These are phyloP conservation scores for Geotrupes spiniger DNA, from an alignment of 2,888 invertebrate genomes.

Conservation along the genomic window DNA sequence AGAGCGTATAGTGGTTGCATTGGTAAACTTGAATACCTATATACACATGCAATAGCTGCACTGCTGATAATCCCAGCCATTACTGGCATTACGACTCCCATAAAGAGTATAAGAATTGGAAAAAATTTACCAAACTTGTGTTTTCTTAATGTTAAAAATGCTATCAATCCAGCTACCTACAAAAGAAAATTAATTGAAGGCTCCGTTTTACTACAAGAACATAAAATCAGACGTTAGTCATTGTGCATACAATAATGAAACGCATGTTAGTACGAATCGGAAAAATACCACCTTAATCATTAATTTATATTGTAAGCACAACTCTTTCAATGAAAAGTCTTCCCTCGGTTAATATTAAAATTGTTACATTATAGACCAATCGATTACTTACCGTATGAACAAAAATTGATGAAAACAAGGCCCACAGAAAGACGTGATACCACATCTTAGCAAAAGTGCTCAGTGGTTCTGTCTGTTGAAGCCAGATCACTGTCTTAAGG, in stretches of 20 bases:
- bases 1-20: slow-evolving; percentile 91
- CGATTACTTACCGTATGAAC: slow-evolving; percentile 74
- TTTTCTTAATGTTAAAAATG: slow-evolving; percentile 87
- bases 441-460: slow-evolving; percentile 88
- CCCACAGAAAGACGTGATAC: slow-evolving; percentile 96
- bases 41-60: slow-evolving; percentile 91
- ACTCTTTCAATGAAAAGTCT: too few relatives aligned
- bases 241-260: too few relatives aligned
- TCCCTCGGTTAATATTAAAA: too few relatives aligned
- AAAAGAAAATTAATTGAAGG: slow-evolving; percentile 31
- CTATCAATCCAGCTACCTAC: slow-evolving; percentile 80
- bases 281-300: too few relatives aligned
- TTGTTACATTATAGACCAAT: too few relatives aligned
- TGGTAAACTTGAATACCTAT: slow-evolving; percentile 81
- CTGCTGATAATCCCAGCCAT: slow-evolving; percentile 87
- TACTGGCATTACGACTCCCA: slow-evolving; percentile 86
- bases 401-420: slow-evolving; percentile 88
- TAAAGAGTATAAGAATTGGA: slow-evolving; percentile 80
- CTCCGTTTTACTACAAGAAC: too few relatives aligned
- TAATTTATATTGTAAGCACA: too few relatives aligned
- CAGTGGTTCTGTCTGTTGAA: slow-evolving; percentile 51
- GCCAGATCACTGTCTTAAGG: slow-evolving; percentile 43
- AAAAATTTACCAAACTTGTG: slow-evolving; percentile 95
- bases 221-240: too few relatives aligned
- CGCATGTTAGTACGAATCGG: too few relatives aligned